phyloP scores from a whole-genome alignment of 2,797 vertebrate genomes.

The Luscinia luscinia region DNA sequence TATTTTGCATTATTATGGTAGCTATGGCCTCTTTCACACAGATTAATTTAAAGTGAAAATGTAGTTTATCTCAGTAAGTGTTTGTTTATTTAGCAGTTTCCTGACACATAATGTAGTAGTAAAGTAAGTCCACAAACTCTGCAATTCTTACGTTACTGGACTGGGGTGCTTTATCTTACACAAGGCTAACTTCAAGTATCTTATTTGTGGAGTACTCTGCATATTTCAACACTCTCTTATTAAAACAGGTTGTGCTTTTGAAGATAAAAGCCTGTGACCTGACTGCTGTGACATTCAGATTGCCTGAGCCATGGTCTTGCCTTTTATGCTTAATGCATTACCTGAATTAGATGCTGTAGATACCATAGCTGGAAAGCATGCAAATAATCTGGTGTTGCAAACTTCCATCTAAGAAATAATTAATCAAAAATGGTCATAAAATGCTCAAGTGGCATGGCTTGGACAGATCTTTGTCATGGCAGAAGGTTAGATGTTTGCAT shows the following conservation, averaged over 20 bases:
- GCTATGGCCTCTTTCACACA: background rate
- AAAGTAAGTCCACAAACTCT: background rate
- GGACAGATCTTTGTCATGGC: slow-evolving; percentile 30
- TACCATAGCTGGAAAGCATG: slow-evolving; percentile 23
- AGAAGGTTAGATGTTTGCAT: background rate
- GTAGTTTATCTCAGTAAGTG: background rate
- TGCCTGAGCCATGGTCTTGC: background rate
- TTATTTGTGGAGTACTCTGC: slow-evolving; percentile 40
- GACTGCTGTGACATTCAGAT: slow-evolving; percentile 55
- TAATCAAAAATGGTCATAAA: slow-evolving; percentile 45
- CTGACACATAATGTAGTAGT: background rate
- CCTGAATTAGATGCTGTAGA: slow-evolving; percentile 51
- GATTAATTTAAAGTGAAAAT: background rate
- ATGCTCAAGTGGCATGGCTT: background rate
- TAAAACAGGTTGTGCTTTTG: slow-evolving; percentile 61
- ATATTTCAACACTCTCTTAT: slow-evolving; percentile 65
- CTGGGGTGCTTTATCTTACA: background rate
- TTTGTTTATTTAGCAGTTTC: slow-evolving; percentile 1
- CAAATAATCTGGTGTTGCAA: background rate
- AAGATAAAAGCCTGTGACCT: slow-evolving; percentile 59
- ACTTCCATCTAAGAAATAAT: slow-evolving; percentile 56
- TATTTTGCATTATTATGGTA: background rate
- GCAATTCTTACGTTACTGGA: background rate
- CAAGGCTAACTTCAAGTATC: background rate
- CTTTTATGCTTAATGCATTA: slow-evolving; percentile 46